Evolutionary conservation across 2,888 invertebrate species (phyloP).

Genomic region (Drosophila aldrichi): DNA sequence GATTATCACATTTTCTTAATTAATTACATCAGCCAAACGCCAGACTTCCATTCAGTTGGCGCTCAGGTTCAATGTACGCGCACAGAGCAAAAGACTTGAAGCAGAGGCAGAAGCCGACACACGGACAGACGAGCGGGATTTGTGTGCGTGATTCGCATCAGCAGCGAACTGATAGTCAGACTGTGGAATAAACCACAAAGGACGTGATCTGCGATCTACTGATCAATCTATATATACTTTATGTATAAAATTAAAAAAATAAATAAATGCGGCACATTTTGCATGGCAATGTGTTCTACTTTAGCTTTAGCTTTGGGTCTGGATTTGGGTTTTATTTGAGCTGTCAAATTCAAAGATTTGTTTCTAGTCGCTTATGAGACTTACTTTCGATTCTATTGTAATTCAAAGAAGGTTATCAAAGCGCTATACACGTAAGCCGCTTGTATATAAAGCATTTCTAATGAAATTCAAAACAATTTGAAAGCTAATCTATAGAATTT

Average conservation of each 20-base stretch:
- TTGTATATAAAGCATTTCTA: background rate
- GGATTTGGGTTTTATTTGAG: background rate
- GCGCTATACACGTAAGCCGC: background rate
- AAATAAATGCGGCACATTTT: slow-evolving; percentile 19
- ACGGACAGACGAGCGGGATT: slow-evolving; percentile 13
- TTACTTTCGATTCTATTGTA: background rate
- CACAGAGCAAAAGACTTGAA: slow-evolving; percentile 9
- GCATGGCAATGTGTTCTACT: slow-evolving; percentile 48
- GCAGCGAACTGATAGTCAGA: slow-evolving; percentile 23
- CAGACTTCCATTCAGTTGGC: slow-evolving; percentile 13
- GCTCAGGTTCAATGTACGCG: slow-evolving; percentile 49
- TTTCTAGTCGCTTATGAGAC: background rate
- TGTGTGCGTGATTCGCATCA: slow-evolving; percentile 53
- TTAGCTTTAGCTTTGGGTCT: slow-evolving; percentile 11
- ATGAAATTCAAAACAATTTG: background rate
- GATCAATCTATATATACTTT: slow-evolving; percentile 12
- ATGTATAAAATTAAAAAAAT: slow-evolving; percentile 2
- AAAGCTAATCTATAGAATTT: background rate
- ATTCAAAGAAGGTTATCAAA: background rate
- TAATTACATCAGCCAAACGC: slow-evolving; percentile 35
- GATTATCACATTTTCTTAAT: slow-evolving; percentile 20
- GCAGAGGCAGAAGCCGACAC: background rate
- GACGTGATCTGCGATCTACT: slow-evolving; percentile 39
- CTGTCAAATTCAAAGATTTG: background rate
- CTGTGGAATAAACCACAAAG: slow-evolving; percentile 50